Evolutionary conservation across 2,888 invertebrate genomes (phyloP).

Genomic region (Melanargia galathea): DNA sequence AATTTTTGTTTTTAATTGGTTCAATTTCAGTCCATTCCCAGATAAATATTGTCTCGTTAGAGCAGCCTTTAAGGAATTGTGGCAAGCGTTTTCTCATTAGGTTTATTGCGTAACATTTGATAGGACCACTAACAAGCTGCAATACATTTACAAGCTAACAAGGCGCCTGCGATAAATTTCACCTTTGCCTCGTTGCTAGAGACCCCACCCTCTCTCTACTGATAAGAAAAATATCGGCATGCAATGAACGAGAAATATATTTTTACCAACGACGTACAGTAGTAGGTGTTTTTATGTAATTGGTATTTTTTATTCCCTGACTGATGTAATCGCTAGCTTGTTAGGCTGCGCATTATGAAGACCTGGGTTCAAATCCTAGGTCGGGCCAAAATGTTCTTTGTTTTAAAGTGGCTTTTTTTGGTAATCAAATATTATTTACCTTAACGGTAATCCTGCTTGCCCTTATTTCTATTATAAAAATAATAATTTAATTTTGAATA

Average conservation of each 20-base stretch:
- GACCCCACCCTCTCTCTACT: constrained; percentile 30
- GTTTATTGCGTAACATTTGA: constrained; percentile 43
- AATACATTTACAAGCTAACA: constrained; percentile 70
- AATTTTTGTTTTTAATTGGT: constrained; percentile 1
- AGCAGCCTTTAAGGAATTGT: constrained; percentile 1
- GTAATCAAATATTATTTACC: no score
- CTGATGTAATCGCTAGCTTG: no score
- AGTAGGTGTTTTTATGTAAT: neutral
- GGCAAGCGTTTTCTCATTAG: constrained; percentile 24
- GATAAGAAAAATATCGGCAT: constrained; percentile 53
- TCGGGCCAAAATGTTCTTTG: no score
- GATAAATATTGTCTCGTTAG: constrained; percentile 11
- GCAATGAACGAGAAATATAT: constrained; percentile 37
- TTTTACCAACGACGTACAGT: neutral
- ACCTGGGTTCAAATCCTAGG: no score
- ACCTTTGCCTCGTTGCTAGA: constrained; percentile 47
- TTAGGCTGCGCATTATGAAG: no score
- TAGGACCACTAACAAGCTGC: constrained; percentile 60
- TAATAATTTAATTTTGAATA: no score
- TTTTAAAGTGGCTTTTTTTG: no score
- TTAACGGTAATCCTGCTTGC: no score
- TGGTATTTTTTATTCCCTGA: no score
- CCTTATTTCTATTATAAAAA: no score
- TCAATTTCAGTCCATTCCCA: neutral
- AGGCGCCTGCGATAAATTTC: constrained; percentile 62